phyloP scores from a whole-genome alignment of 2,888 invertebrate genomes.

The Mythimna loreyi region DNA sequence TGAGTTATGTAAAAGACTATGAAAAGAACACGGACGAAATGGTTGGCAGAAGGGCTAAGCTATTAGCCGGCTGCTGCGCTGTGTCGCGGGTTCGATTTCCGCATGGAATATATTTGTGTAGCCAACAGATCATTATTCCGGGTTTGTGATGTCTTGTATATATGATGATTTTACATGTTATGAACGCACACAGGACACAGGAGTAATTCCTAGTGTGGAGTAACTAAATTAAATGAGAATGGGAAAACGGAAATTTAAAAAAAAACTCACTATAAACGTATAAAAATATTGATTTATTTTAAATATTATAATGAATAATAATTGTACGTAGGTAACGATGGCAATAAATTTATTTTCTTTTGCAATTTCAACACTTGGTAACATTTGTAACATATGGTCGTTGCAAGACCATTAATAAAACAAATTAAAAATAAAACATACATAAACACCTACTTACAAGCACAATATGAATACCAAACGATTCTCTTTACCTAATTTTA shows the following conservation, averaged over 20 bases:
- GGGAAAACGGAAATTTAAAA: slow-evolving; percentile 3
- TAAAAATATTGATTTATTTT: slow-evolving; percentile 28
- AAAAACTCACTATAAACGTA: neutral
- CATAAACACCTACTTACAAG: neutral
- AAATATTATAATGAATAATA: slow-evolving; percentile 11
- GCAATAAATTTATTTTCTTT: slow-evolving; percentile 6
- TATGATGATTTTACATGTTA: too few species aligned
- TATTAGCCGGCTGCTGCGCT: too few species aligned
- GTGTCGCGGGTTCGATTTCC: too few species aligned
- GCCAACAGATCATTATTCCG: too few species aligned
- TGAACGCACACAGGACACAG: too few species aligned
- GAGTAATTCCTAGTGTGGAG: too few species aligned
- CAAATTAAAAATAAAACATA: slow-evolving; percentile 3
- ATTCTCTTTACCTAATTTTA: neutral
- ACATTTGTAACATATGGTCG: slow-evolving; percentile 19
- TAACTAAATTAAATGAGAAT: neutral
- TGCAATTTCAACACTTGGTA: slow-evolving; percentile 4
- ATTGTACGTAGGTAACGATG: slow-evolving; percentile 11
- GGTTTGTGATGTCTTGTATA: too few species aligned
- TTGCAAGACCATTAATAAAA: neutral
- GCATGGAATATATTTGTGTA: too few species aligned
- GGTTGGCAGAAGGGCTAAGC: too few species aligned
- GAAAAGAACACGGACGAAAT: too few species aligned
- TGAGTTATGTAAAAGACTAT: too few species aligned
- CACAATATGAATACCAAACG: neutral